phyloP scores from a whole-genome alignment of 2,113 vertebrate species.

The Andinoacara biseriatus region DNA sequence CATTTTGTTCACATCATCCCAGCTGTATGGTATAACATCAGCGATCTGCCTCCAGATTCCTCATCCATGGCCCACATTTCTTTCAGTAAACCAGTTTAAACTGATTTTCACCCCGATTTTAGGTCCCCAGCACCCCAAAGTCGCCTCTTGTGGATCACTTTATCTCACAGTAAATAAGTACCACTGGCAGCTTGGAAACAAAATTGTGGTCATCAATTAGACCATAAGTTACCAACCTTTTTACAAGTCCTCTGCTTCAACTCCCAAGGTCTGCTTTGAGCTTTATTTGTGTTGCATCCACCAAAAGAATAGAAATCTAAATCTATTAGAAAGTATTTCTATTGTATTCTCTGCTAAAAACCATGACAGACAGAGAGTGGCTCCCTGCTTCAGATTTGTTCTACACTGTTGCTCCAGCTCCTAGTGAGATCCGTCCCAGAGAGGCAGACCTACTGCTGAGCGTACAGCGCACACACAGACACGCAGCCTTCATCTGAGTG shows the following conservation, averaged over 20 bases:
- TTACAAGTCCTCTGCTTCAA: neutral
- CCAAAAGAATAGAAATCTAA: no score
- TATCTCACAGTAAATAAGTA: neutral
- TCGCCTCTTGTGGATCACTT: neutral
- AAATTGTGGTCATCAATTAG: neutral
- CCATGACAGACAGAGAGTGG: neutral
- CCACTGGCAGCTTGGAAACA: neutral
- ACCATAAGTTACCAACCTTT: neutral
- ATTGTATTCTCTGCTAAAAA: neutral
- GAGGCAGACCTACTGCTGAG: constrained; percentile 45
- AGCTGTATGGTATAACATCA: neutral
- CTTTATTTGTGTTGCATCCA: neutral
- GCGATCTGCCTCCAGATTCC: neutral
- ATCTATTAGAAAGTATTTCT: neutral
- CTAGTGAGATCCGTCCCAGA: constrained; percentile 49
- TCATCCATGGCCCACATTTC: neutral
- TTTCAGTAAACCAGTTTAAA: neutral
- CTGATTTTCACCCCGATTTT: neutral
- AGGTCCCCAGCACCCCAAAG: neutral
- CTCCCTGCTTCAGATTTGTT: neutral
- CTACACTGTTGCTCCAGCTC: neutral
- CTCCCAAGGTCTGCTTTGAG: neutral
- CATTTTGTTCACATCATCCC: neutral
- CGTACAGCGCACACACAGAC: neutral
- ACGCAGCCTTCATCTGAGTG: constrained; percentile 10